Conservation (phyloP, 2,888 invertebrate genomes). For the Pammene aurita region DNA sequence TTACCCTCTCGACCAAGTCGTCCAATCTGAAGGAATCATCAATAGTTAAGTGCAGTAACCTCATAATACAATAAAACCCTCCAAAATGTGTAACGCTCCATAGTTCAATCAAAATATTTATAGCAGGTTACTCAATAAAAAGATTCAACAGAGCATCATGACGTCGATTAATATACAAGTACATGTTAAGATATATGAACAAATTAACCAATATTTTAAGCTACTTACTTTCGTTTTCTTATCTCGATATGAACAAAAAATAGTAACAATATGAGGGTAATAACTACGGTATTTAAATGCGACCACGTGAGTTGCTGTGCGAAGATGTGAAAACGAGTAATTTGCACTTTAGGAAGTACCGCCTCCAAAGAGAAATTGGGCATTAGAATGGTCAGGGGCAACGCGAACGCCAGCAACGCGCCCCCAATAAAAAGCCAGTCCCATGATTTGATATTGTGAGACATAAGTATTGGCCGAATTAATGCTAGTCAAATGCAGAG, state of each 20-base stretch:
- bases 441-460: slow-evolving; percentile 47
- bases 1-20: slow-evolving; percentile 69
- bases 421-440: slow-evolving; percentile 46
- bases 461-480: slow-evolving; percentile 51
- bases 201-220: background rate
- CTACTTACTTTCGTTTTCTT: slow-evolving; percentile 68
- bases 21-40: slow-evolving; percentile 58
- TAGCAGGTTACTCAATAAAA: too few relatives aligned
- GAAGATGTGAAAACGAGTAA: slow-evolving; percentile 63
- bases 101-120: too few relatives aligned
- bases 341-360: slow-evolving; percentile 66
- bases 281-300: slow-evolving; percentile 60
- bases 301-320: slow-evolving; percentile 63
- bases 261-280: slow-evolving; percentile 58
- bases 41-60: background rate
- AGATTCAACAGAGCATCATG: too few relatives aligned
- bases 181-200: too few relatives aligned
- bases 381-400: slow-evolving; percentile 69
- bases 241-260: slow-evolving; percentile 73
- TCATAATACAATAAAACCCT: too few relatives aligned
- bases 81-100: too few relatives aligned
- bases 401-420: slow-evolving; percentile 61
- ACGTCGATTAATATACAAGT: too few relatives aligned
- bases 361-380: slow-evolving; percentile 71
- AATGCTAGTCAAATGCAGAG: background rate